Evolutionary conservation across 2,113 vertebrate species (phyloP).

Genomic region (Burhinus bistriatus): DNA sequence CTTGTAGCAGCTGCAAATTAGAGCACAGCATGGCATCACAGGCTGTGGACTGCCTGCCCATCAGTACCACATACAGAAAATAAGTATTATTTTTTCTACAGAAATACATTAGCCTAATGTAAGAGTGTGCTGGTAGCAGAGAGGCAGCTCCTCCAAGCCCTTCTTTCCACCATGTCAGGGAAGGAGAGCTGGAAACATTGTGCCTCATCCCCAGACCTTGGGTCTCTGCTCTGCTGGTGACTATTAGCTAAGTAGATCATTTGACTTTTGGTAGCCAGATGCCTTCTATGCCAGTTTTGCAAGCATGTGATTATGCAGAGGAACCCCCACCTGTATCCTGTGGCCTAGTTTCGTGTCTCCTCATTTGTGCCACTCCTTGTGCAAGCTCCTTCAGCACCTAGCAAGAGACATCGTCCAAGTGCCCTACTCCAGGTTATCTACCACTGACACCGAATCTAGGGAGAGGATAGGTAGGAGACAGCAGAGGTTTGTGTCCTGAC

Average conservation of each 20-base stretch:
- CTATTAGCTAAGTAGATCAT: neutral
- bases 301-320: neutral
- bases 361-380: neutral
- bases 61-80: neutral
- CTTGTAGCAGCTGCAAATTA: constrained; percentile 59
- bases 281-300: neutral
- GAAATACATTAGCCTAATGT: neutral
- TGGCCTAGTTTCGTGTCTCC: neutral
- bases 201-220: neutral
- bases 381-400: neutral
- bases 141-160: neutral
- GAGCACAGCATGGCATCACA: neutral
- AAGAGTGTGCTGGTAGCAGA: neutral
- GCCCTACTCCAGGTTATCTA: neutral
- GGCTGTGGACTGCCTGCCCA: neutral
- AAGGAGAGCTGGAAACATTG: neutral
- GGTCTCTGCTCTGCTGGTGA: neutral
- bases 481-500: neutral
- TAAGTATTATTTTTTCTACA: accelerated
- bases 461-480: neutral
- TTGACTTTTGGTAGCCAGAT: neutral
- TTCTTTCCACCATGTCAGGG: neutral
- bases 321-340: neutral
- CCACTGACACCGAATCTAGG: neutral
- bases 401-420: neutral